A percentile compares a stretch with the other conserved stretches of the same genome.
phyloP scores from a whole-genome alignment of 2,888 invertebrate genomes.

The Dryocosmus kuriphilus region DNA sequence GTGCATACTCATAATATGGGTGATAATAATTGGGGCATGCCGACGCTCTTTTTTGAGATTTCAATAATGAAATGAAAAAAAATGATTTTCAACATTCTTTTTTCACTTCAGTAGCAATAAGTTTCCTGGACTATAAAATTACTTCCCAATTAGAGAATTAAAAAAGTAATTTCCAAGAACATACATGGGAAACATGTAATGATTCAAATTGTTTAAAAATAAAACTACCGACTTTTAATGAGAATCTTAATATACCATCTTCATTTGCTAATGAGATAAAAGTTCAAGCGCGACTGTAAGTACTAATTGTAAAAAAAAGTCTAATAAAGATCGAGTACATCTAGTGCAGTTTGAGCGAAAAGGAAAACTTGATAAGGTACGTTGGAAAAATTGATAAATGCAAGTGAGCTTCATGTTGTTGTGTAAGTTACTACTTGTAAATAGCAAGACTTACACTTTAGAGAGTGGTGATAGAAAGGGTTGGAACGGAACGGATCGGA shows the following conservation, averaged over 20 bases:
- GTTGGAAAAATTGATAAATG: background rate
- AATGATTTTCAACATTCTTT: slow-evolving; percentile 42
- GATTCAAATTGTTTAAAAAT: too few species aligned
- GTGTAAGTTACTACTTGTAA: background rate
- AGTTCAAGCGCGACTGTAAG: background rate
- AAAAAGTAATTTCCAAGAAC: too few species aligned
- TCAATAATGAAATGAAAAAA: slow-evolving; percentile 68
- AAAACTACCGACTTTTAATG: too few species aligned
- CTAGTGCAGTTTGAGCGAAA: too few species aligned
- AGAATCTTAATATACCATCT: too few species aligned
- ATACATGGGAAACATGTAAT: too few species aligned
- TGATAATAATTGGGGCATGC: slow-evolving; percentile 72
- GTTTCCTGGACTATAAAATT: background rate
- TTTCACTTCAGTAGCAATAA: background rate
- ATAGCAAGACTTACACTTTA: background rate
- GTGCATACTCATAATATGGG: slow-evolving; percentile 61
- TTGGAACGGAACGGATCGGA: background rate
- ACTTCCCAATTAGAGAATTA: background rate
- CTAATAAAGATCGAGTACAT: too few species aligned
- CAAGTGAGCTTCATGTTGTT: background rate
- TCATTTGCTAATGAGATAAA: too few species aligned
- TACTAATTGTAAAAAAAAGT: background rate
- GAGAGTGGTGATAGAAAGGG: background rate
- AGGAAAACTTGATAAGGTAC: background rate
- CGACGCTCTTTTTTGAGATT: slow-evolving; percentile 63